Conservation (phyloP, 2,797 vertebrate genomes). For the Tarsius wallacei region DNA sequence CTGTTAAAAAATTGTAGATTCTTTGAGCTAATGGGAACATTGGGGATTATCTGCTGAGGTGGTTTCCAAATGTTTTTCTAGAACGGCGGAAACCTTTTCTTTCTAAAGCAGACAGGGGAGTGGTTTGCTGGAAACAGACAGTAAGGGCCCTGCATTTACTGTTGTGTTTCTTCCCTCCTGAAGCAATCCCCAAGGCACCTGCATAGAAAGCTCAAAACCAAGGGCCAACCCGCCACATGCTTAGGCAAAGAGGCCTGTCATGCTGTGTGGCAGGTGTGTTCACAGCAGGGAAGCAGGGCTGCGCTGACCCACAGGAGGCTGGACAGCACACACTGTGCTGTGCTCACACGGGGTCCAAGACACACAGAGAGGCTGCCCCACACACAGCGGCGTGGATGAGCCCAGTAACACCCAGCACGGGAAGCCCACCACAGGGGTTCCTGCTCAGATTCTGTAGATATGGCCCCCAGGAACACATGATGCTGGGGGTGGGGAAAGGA, state of each 20-base stretch:
- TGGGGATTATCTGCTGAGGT: not conserved
- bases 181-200: not conserved
- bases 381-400: not conserved
- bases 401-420: not conserved
- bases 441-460: not conserved
- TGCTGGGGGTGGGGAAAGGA: too few species aligned
- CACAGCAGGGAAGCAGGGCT: too few species aligned
- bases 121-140: not conserved
- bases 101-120: not conserved
- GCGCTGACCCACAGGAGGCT: too few species aligned
- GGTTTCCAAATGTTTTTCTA: constrained; percentile 25
- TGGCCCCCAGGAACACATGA: not conserved
- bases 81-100: not conserved
- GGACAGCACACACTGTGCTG: too few species aligned
- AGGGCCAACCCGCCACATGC: not conserved
- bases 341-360: too few species aligned
- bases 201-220: not conserved
- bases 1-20: not conserved
- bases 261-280: too few species aligned
- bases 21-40: not conserved
- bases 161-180: not conserved
- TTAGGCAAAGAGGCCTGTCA: too few species aligned
- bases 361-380: too few species aligned
- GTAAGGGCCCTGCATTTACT: not conserved
- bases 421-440: not conserved